A percentile compares a stretch with the other conserved stretches of the same genome.
Evolutionary conservation across 2,888 invertebrate genomes (phyloP).

Genomic region (Zaprionus bogoriensis): DNA sequence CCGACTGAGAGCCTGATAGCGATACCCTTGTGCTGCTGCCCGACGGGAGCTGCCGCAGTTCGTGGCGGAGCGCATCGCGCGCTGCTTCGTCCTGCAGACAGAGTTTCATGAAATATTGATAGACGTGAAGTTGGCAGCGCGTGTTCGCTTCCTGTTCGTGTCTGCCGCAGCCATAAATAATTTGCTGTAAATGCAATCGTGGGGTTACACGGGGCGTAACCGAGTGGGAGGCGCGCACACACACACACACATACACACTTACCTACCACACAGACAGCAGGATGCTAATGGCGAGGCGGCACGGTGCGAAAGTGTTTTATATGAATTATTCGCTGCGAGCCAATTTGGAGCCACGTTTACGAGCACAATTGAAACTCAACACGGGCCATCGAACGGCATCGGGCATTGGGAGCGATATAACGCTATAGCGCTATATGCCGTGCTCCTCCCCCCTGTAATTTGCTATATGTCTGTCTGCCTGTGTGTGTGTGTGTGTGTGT

Average conservation of each 20-base stretch:
- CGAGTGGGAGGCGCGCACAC: constrained; percentile 3
- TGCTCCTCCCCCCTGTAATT: too few relatives aligned
- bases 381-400: constrained; percentile 49
- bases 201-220: constrained; percentile 69
- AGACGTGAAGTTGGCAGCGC: constrained; percentile 79
- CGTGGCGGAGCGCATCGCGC: constrained; percentile 1
- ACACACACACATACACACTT: neutral
- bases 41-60: neutral
- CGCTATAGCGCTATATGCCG: too few relatives aligned
- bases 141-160: constrained; percentile 74
- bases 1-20: constrained; percentile 55
- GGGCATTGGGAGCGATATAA: constrained; percentile 8
- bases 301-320: constrained; percentile 77
- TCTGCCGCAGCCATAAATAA: constrained; percentile 79
- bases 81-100: constrained; percentile 62
- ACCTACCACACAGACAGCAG: constrained; percentile 31
- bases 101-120: constrained; percentile 78
- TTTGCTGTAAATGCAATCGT: constrained; percentile 78
- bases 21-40: constrained; percentile 35
- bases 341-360: constrained; percentile 78
- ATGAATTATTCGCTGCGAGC: constrained; percentile 75
- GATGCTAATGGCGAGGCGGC: constrained; percentile 71
- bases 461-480: constrained; percentile 57
- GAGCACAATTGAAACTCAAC: constrained; percentile 75
- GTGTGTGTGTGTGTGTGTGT: constrained; percentile 12